phyloP scores from a whole-genome alignment of 2,888 invertebrate species.

The Brachyptera risi region DNA sequence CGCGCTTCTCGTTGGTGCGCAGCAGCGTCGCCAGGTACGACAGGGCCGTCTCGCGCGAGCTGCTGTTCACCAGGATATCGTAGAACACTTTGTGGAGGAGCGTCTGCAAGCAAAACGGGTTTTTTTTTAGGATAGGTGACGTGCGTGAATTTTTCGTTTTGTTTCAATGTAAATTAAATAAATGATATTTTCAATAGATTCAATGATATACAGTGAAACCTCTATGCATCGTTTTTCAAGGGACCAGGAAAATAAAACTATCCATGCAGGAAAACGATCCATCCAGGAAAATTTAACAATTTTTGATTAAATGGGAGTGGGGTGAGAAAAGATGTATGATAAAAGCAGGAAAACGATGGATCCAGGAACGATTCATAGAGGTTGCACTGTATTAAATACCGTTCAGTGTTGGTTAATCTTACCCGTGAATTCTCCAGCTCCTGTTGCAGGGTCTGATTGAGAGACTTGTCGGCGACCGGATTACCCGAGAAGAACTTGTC shows the following conservation, averaged over 20 bases:
- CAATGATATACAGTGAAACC: not conserved
- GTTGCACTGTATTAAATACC: too few species aligned
- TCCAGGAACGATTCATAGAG: too few species aligned
- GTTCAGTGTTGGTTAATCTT: not conserved
- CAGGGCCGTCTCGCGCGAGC: conserved; percentile 74
- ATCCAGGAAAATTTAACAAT: too few species aligned
- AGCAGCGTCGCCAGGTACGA: conserved; percentile 75
- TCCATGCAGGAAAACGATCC: too few species aligned
- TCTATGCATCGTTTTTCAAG: not conserved
- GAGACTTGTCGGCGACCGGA: conserved; percentile 56
- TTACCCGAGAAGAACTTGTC: conserved; percentile 64
- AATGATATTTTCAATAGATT: not conserved
- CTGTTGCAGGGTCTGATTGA: conserved; percentile 67
- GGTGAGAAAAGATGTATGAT: too few species aligned
- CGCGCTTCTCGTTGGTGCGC: conserved; percentile 76
- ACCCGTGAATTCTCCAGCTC: conserved; percentile 75
- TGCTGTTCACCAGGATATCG: conserved; percentile 73
- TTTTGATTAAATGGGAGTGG: too few species aligned
- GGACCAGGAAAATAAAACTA: too few species aligned
- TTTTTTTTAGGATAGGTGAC: too few species aligned
- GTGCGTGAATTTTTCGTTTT: not conserved
- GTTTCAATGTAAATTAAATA: not conserved
- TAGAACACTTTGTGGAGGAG: conserved; percentile 79
- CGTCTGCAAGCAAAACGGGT: too few species aligned
- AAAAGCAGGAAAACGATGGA: too few species aligned